Evolutionary conservation across 2,797 vertebrate species (phyloP).

Genomic region (Peromyscus nudipes): DNA sequence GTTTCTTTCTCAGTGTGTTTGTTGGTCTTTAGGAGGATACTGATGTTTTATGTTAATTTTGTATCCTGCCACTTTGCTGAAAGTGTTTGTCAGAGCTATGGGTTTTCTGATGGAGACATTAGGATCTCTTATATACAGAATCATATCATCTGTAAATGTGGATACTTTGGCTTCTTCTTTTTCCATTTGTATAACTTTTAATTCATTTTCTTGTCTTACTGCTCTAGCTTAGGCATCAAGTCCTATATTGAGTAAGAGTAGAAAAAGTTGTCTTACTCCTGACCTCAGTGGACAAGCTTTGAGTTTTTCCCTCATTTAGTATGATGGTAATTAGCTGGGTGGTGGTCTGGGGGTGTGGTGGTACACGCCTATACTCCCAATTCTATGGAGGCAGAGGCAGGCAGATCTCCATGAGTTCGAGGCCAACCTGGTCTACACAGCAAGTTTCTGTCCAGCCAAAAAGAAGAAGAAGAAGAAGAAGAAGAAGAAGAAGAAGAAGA

Average conservation of each 20-base stretch:
- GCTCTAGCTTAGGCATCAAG: background rate
- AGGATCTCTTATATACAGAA: background rate
- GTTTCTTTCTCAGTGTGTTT: background rate
- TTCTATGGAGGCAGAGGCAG: no score
- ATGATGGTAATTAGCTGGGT: background rate
- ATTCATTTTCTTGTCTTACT: background rate
- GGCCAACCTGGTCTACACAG: no score
- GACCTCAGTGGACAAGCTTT: background rate
- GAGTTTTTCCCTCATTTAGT: background rate
- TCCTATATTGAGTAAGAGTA: background rate
- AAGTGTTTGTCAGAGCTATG: background rate
- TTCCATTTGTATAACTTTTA: background rate
- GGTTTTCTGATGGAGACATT: background rate
- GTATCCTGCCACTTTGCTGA: background rate
- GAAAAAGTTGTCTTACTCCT: background rate
- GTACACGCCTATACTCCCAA: no score
- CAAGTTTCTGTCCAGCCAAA: no score
- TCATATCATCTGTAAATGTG: background rate
- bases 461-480: no score
- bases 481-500: no score
- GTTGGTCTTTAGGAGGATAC: background rate
- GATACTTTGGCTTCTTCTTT: background rate
- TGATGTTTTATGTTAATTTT: background rate
- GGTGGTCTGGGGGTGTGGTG: no score
- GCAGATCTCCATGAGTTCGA: no score